phyloP scores from a whole-genome alignment of 2,113 vertebrate genomes.

The Ailurus styani region DNA sequence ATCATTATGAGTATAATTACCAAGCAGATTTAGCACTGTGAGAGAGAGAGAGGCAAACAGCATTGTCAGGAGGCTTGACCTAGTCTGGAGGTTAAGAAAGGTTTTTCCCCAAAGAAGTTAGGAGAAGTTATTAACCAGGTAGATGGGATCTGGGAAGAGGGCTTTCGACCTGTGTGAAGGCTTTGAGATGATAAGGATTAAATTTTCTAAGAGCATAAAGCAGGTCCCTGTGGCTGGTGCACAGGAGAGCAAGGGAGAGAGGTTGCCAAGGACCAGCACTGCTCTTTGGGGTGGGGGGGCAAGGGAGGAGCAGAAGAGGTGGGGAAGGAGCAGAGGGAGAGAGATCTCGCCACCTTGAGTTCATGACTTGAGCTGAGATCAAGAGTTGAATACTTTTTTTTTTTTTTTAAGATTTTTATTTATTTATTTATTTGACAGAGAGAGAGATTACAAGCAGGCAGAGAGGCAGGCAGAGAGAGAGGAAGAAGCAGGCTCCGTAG shows the following conservation, averaged over 20 bases:
- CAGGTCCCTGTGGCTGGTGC: background rate
- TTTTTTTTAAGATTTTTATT: too few species aligned
- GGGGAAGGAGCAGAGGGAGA: too few species aligned
- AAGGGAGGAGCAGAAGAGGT: background rate
- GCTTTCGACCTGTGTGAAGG: background rate
- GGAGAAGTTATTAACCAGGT: background rate
- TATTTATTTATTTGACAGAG: too few species aligned
- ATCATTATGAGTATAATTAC: background rate
- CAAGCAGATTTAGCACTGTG: background rate
- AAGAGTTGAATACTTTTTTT: background rate
- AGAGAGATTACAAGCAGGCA: too few species aligned
- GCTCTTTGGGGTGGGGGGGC: background rate
- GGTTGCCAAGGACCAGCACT: background rate
- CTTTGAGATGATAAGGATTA: background rate
- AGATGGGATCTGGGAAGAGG: background rate
- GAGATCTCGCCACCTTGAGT: background rate
- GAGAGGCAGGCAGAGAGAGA: too few species aligned
- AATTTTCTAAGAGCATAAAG: background rate
- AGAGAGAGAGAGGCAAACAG: background rate
- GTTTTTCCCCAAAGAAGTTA: background rate
- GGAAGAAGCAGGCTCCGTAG: too few species aligned
- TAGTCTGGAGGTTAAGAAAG: background rate
- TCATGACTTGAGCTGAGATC: background rate
- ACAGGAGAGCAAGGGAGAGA: background rate
- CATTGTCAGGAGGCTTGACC: background rate